Base-by-base conservation (phyloP, 1,140 invertebrate species). In the Ctenoplectra terminalis region DNA sequence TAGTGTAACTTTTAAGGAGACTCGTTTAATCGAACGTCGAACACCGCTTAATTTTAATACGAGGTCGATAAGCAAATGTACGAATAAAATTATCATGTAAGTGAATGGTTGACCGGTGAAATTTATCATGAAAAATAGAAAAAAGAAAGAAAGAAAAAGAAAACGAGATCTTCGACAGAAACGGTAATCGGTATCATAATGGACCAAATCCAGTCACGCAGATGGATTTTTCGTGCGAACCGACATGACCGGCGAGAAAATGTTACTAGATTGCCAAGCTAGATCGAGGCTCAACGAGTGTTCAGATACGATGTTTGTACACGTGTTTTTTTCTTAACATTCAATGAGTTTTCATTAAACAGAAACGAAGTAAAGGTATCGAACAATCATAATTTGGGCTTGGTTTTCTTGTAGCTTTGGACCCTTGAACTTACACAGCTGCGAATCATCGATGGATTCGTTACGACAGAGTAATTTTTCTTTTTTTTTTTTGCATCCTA, bases 1-100 rank as follows among this genome's bases (percentile, higher is more conserved):
- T 82, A 82, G 48, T 31, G 26, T 82, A 66, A 77, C 23, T 23
- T 34, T 50, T 77, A 77, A 63, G 61, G 4, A 8, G 31, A 64
- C 20, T 66, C 50, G 40, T 81, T 75, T 66, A 64, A 80, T 26
- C 77, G 26, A 81, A 40, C 52, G 64, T 60, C 37, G 61, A 50
- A 56, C 52, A 40, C 37, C 69, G 71, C 72, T 69, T 82, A 82
- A 77, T 77, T 76, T 77, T 82, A 69, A 82, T 82, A 69, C 64
- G 20, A 69, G 23, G 37, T 58, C 31, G 54, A 67, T 50, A 46
- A 31, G 9, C 50, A 40, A 48, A 43, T 48, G 46, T 69, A 52
- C 29, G 56, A 52, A 60, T 58, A 52, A 54, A 58, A 34, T 0
- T 58, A 48, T 29, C 20, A 15, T n/a, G 8, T 63, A 61, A 50